A percentile compares a stretch with the other conserved stretches of the same genome.
phyloP scores from a whole-genome alignment of 2,888 invertebrate genomes.

The Pandemis corylana region DNA sequence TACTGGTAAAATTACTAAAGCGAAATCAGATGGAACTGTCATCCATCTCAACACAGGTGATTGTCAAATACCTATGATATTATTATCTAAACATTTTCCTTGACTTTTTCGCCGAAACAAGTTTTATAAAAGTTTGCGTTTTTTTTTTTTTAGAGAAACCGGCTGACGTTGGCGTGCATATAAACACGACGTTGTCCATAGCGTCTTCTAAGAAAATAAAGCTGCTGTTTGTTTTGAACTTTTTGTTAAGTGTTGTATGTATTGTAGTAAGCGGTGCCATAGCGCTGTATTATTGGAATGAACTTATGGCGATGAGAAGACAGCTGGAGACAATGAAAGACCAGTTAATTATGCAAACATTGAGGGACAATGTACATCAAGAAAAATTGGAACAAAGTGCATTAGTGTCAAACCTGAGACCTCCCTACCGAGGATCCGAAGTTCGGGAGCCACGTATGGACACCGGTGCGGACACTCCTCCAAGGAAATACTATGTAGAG shows the following conservation, averaged over 20 bases:
- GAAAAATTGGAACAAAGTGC: constrained; percentile 64
- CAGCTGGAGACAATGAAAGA: constrained; percentile 72
- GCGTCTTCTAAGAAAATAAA: constrained; percentile 82
- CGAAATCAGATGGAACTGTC: constrained; percentile 73
- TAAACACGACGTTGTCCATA: constrained; percentile 78
- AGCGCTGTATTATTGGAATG: constrained; percentile 78
- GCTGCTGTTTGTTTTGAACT: constrained; percentile 75
- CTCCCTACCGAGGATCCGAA: constrained; percentile 53
- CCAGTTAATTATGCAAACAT: constrained; percentile 64
- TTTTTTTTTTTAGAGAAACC: constrained; percentile 70
- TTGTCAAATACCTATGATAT: constrained; percentile 44
- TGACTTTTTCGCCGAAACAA: constrained; percentile 9
- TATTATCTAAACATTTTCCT: neutral
- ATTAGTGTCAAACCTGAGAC: constrained; percentile 56
- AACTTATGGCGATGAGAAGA: constrained; percentile 71
- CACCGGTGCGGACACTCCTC: constrained; percentile 48
- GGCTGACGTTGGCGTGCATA: constrained; percentile 77
- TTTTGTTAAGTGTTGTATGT: constrained; percentile 73
- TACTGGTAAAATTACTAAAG: constrained; percentile 72
- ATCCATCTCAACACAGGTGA: constrained; percentile 81
- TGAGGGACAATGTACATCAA: constrained; percentile 52
- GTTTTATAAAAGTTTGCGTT: constrained; percentile 44
- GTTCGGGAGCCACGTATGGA: constrained; percentile 63
- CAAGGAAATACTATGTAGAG: constrained; percentile 70
- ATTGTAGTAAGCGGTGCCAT: constrained; percentile 73